These are phyloP conservation scores for Pseudoatta argentina DNA, from an alignment of 1,140 invertebrate genomes.

Conservation along the genomic window DNA sequence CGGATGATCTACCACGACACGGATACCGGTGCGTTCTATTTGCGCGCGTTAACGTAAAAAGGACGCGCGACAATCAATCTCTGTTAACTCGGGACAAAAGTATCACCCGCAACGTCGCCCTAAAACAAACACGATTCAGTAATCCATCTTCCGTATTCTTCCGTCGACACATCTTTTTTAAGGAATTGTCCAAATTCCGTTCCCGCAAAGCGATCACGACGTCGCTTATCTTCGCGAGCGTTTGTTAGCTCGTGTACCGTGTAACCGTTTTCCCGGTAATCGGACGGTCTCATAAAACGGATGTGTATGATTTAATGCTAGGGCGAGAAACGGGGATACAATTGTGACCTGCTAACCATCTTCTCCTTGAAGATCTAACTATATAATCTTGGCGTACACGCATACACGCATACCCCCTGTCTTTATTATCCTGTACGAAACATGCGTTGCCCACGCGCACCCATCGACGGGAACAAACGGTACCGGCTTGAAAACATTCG, in stretches of 20 bases:
- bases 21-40: not conserved
- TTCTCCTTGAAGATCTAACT: conserved; percentile 10
- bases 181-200: conserved; percentile 22
- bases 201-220: not conserved
- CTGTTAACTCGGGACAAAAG: conserved; percentile 51
- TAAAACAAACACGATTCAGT: conserved; percentile 22
- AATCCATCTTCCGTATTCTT: conserved; percentile 46
- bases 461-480: conserved; percentile 43
- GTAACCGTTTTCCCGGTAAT: conserved; percentile 11
- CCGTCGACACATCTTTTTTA: conserved; percentile 14
- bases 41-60: conserved; percentile 34
- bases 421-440: conserved; percentile 43
- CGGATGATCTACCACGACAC: not conserved
- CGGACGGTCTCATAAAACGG: conserved; percentile 28
- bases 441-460: conserved; percentile 4
- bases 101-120: conserved; percentile 37
- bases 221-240: not conserved
- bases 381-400: conserved; percentile 38
- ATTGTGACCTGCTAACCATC: conserved; percentile 47
- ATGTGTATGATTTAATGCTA: conserved; percentile 57
- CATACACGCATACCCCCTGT: not conserved
- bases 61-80: conserved; percentile 43
- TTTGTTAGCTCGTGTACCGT: not conserved
- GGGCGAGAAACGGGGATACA: conserved; percentile 42
- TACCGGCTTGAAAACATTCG: conserved; percentile 54